A percentile compares a stretch with the other conserved stretches of the same genome.
Evolutionary conservation across 2,888 invertebrate genomes (phyloP).

Genomic region (Hypselothyrea guttata): DNA sequence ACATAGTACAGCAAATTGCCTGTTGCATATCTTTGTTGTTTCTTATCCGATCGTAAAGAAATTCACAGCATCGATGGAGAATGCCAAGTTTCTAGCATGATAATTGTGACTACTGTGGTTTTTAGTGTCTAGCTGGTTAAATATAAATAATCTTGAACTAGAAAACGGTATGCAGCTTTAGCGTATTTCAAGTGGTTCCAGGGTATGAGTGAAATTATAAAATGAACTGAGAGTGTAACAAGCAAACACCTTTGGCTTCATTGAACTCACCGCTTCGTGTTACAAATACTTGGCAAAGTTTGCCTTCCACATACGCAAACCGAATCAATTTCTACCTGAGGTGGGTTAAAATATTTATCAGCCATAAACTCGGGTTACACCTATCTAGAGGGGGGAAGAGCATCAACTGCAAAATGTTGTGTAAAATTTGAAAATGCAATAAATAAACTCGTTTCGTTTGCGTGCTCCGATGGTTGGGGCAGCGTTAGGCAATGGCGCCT

Average conservation of each 20-base stretch:
- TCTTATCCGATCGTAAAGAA: no score
- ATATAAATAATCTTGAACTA: no score
- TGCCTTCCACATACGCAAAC: constrained; percentile 59
- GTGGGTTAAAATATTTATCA: constrained; percentile 42
- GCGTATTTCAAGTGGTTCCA: no score
- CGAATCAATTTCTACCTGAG: constrained; percentile 64
- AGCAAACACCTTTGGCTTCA: constrained; percentile 72
- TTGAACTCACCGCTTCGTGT: constrained; percentile 70
- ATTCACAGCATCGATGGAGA: no score
- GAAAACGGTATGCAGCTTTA: no score
- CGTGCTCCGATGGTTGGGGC: constrained; percentile 39
- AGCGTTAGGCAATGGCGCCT: not conserved
- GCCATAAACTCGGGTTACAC: constrained; percentile 73
- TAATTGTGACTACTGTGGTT: no score
- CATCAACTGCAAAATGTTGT: constrained; percentile 72
- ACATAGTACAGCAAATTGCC: no score
- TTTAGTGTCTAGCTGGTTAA: no score
- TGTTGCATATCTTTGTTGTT: no score
- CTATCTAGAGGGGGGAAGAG: constrained; percentile 29
- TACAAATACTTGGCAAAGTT: constrained; percentile 61
- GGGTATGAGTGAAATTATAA: no score
- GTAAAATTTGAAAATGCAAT: constrained; percentile 78
- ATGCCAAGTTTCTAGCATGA: no score
- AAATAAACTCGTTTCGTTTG: constrained; percentile 75
- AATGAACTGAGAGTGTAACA: constrained; percentile 28